A percentile compares a stretch with the other conserved stretches of the same genome.
Conservation (phyloP, 2,888 invertebrate genomes). For the Diarsia rubi region DNA sequence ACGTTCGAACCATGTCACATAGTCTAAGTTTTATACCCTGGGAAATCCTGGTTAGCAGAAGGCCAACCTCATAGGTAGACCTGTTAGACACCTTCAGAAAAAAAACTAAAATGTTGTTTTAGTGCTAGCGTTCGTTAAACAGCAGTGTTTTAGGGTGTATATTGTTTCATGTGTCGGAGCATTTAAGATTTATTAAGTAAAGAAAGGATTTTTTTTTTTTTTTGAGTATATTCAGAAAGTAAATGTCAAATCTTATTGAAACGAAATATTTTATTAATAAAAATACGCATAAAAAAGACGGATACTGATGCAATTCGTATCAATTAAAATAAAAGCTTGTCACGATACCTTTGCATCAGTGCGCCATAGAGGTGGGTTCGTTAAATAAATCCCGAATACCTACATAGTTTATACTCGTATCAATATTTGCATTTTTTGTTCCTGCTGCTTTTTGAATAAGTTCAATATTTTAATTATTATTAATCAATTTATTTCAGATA, state of each 20-base stretch:
- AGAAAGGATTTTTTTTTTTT: too few relatives aligned
- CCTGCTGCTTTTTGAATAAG: neutral
- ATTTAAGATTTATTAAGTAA: too few relatives aligned
- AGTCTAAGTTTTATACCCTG: too few relatives aligned
- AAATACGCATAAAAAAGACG: neutral
- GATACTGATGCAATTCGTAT: neutral
- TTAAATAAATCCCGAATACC: slow-evolving; percentile 31
- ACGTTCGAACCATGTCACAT: too few relatives aligned
- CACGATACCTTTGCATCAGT: slow-evolving; percentile 12
- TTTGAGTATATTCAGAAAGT: neutral
- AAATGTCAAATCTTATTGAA: neutral
- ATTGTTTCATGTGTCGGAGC: neutral
- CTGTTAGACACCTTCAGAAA: too few relatives aligned
- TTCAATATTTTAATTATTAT: neutral
- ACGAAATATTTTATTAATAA: neutral
- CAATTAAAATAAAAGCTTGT: slow-evolving; percentile 16
- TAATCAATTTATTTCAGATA: too few relatives aligned
- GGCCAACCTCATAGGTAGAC: too few relatives aligned
- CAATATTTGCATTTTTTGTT: neutral
- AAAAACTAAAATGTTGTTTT: neutral
- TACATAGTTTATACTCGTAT: neutral
- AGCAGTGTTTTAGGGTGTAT: neutral
- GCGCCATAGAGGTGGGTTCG: slow-evolving; percentile 11
- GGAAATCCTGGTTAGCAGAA: too few relatives aligned
- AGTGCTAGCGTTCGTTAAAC: neutral